These are phyloP conservation scores for Pomatostomus ruficeps DNA, from an alignment of 2,113 vertebrate species.

Conservation along the genomic window DNA sequence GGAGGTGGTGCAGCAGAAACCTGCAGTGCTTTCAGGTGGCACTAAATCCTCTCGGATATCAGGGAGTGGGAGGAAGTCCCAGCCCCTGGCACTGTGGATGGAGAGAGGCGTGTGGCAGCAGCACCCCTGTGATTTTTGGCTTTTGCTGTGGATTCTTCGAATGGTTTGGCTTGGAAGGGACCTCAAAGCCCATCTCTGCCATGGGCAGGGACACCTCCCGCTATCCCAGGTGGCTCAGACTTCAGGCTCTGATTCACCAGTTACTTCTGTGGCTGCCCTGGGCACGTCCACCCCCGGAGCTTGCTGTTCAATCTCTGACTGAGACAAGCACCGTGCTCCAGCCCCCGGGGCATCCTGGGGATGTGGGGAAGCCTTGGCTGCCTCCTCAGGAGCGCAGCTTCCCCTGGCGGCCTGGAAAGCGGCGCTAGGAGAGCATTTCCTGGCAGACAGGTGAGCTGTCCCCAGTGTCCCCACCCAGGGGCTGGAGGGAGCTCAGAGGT, in stretches of 20 bases:
- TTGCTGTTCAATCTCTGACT: neutral
- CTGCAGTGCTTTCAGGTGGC: neutral
- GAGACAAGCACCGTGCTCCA: accelerated
- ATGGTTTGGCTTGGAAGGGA: neutral
- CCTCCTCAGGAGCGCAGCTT: neutral
- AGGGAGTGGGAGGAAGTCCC: neutral
- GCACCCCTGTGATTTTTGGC: neutral
- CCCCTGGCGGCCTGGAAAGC: neutral
- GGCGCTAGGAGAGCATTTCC: neutral
- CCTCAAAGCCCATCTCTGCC: neutral
- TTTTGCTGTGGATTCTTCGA: neutral
- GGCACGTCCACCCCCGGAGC: neutral
- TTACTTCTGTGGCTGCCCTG: neutral
- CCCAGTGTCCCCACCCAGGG: neutral
- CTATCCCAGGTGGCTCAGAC: neutral
- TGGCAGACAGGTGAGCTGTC: neutral
- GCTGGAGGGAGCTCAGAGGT: neutral
- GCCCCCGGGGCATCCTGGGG: neutral
- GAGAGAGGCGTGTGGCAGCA: neutral
- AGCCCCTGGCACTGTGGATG: neutral
- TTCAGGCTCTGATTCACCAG: neutral
- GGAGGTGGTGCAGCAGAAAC: neutral
- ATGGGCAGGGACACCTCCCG: neutral
- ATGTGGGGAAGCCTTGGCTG: accelerated
- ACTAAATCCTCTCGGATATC: neutral